A percentile compares a stretch with the other conserved stretches of the same genome.
These are phyloP conservation scores for Rhipidura dahli DNA, from an alignment of 2,113 vertebrate genomes.

Conservation along the genomic window DNA sequence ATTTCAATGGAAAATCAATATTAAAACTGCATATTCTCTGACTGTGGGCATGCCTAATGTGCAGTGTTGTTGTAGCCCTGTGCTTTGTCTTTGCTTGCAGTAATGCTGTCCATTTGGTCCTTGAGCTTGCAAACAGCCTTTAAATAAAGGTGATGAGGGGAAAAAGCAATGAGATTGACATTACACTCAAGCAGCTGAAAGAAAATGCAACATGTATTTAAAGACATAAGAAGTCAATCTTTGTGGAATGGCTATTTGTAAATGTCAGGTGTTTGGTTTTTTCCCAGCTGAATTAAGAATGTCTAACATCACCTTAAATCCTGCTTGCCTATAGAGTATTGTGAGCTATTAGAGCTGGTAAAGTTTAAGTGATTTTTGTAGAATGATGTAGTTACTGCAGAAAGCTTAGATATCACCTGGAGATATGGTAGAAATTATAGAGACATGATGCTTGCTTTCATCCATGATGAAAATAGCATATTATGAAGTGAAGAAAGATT, in stretches of 20 bases:
- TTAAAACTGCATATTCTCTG: slow-evolving; percentile 70
- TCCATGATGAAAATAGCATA: background rate
- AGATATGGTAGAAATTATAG: slow-evolving; percentile 10
- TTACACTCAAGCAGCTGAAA: slow-evolving; percentile 1
- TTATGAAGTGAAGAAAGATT: background rate
- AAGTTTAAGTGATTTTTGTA: slow-evolving; percentile 20
- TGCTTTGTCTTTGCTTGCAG: slow-evolving; percentile 74
- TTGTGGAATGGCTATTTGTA: background rate
- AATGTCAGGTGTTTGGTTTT: background rate
- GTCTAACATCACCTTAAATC: slow-evolving; percentile 72
- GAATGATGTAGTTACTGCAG: slow-evolving; percentile 9
- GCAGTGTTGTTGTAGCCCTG: slow-evolving; percentile 66
- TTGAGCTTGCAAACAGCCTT: slow-evolving; percentile 69
- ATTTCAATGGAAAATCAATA: slow-evolving; percentile 37
- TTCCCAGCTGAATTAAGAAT: background rate
- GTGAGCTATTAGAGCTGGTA: slow-evolving; percentile 60
- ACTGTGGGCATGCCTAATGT: slow-evolving; percentile 77
- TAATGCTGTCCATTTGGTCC: slow-evolving; percentile 62
- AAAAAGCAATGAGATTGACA: slow-evolving; percentile 43
- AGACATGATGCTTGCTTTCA: slow-evolving; percentile 35
- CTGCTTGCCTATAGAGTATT: slow-evolving; percentile 67
- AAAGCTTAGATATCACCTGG: slow-evolving; percentile 6
- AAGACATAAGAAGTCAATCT: background rate
- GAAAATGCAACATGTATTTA: background rate
- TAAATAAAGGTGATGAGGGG: slow-evolving; percentile 71